phyloP scores from a whole-genome alignment of 2,888 invertebrate species.

The Hyposoter dolosus region DNA sequence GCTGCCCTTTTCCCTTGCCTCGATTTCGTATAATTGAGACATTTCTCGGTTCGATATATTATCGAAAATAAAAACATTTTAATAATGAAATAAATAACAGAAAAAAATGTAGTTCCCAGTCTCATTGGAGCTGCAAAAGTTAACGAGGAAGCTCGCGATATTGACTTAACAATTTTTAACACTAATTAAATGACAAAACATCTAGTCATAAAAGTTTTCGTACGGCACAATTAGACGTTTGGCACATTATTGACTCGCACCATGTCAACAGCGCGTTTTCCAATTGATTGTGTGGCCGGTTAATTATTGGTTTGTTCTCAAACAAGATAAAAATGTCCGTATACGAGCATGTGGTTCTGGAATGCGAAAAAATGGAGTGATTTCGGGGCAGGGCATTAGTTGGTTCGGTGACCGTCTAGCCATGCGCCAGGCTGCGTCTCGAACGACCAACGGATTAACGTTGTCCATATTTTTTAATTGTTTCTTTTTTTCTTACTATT shows the following conservation, averaged over 20 bases:
- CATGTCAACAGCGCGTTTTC: no score
- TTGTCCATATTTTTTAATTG: background rate
- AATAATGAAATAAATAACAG: background rate
- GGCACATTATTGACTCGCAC: background rate
- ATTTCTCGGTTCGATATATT: constrained; percentile 1
- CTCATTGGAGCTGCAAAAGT: background rate
- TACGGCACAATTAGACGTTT: background rate
- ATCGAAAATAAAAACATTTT: background rate
- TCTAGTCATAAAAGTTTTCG: background rate
- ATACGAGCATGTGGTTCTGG: no score
- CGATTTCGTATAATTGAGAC: background rate
- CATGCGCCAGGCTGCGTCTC: no score
- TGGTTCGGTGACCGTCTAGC: no score
- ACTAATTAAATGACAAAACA: background rate
- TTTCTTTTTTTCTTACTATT: background rate
- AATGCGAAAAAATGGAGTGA: no score
- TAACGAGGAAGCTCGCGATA: background rate
- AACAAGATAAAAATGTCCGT: background rate
- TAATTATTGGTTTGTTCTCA: background rate
- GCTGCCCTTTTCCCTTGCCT: constrained; percentile 1
- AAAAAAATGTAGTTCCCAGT: background rate
- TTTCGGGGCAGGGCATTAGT: no score
- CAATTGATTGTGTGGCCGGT: no score
- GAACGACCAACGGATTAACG: no score
- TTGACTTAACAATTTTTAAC: background rate